Evolutionary conservation across 2,888 invertebrate genomes (phyloP).

Genomic region (Thereva nobilitata): DNA sequence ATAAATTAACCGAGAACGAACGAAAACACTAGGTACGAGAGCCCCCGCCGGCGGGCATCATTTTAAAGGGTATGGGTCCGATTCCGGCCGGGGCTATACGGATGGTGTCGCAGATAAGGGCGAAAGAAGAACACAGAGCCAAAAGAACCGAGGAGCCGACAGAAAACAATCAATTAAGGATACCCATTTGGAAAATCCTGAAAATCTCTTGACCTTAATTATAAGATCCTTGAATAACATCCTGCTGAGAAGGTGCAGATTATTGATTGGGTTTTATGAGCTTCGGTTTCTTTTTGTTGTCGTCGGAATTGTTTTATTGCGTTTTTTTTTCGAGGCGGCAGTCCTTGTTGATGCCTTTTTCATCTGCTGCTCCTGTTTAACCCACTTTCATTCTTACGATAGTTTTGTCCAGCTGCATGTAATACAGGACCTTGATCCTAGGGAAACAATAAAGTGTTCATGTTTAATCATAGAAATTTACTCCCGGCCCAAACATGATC

Average conservation of each 20-base stretch:
- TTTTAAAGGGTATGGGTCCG: too few relatives aligned
- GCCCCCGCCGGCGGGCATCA: neutral
- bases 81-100: neutral
- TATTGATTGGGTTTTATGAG: conserved; percentile 20
- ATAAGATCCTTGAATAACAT: conserved; percentile 26
- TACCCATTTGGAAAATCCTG: conserved; percentile 30
- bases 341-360: neutral
- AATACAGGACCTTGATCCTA: too few relatives aligned
- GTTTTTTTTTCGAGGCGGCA: neutral
- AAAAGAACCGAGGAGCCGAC: conserved; percentile 2
- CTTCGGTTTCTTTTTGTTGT: neutral
- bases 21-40: neutral
- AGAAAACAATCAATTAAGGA: conserved; percentile 29
- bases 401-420: too few relatives aligned
- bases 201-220: conserved; percentile 32
- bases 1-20: conserved; percentile 26
- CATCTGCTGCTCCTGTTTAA: neutral
- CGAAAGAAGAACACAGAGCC: neutral
- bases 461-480: too few relatives aligned
- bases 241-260: conserved; percentile 8
- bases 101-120: conserved; percentile 14
- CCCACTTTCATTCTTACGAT: neutral
- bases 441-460: too few relatives aligned
- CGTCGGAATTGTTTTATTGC: neutral
- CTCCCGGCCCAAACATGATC: too few relatives aligned